These are phyloP conservation scores for Koerneria pararmatus DNA, from an alignment of 2,888 invertebrate genomes.

Conservation along the genomic window DNA sequence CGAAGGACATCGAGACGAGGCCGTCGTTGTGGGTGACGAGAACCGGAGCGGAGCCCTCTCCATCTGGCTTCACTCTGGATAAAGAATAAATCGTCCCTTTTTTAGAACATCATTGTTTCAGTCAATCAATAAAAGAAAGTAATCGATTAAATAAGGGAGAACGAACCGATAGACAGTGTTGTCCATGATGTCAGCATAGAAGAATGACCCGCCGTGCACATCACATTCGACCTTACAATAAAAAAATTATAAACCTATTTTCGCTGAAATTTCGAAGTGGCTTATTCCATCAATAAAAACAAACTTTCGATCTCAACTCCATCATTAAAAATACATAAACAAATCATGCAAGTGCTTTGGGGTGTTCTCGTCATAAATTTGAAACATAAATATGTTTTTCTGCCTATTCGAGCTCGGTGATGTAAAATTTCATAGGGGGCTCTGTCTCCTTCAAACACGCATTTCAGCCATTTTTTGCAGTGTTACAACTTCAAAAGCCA, in stretches of 20 bases:
- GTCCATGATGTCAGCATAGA: slow-evolving; percentile 87
- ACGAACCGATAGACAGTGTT: slow-evolving; percentile 59
- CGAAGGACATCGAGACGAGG: slow-evolving; percentile 88
- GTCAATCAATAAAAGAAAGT: not conserved
- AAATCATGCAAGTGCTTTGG: too few relatives aligned
- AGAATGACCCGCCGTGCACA: slow-evolving; percentile 73
- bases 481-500: too few relatives aligned
- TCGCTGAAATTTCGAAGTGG: not conserved
- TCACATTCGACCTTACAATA: slow-evolving; percentile 67
- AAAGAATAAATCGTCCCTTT: not conserved
- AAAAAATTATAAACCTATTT: not conserved
- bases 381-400: too few relatives aligned
- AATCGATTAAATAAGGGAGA: not conserved
- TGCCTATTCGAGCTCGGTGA: too few relatives aligned
- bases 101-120: not conserved
- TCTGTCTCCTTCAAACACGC: too few relatives aligned
- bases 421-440: too few relatives aligned
- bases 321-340: too few relatives aligned
- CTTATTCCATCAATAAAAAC: too few relatives aligned
- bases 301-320: too few relatives aligned
- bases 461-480: too few relatives aligned
- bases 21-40: slow-evolving; percentile 93
- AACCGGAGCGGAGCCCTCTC: slow-evolving; percentile 65
- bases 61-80: slow-evolving; percentile 68
- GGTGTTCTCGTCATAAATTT: too few relatives aligned